Percentiles rank a stretch among this genome's conserved stretches.
These are phyloP conservation scores for Bembecia ichneumoniformis DNA, from an alignment of 2,888 invertebrate genomes.

Conservation along the genomic window DNA sequence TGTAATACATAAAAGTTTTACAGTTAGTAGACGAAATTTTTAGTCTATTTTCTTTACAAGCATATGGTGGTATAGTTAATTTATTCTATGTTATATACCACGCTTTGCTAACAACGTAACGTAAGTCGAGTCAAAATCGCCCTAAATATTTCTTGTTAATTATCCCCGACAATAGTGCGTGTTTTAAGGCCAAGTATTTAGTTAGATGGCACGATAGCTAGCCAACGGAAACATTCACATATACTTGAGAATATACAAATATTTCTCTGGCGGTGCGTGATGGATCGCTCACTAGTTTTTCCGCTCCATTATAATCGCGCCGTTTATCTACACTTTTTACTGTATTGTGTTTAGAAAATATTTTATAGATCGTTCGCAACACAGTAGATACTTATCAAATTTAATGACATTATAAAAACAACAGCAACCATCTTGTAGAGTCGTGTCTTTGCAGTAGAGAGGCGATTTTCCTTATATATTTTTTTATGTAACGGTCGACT, in stretches of 20 bases:
- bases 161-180: slow-evolving; percentile 24
- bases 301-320: slow-evolving; percentile 30
- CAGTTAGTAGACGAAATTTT: too few species aligned
- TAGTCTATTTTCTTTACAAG: too few species aligned
- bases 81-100: too few species aligned
- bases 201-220: slow-evolving; percentile 26
- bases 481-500: too few species aligned
- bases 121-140: neutral
- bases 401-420: neutral
- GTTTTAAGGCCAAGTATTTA: slow-evolving; percentile 22
- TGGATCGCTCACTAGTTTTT: slow-evolving; percentile 37
- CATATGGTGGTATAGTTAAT: too few species aligned
- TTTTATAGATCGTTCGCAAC: slow-evolving; percentile 1
- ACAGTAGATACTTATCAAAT: slow-evolving; percentile 5
- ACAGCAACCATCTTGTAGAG: slow-evolving; percentile 1
- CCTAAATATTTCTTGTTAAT: slow-evolving; percentile 12
- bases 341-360: slow-evolving; percentile 2
- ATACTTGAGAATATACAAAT: slow-evolving; percentile 41
- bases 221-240: slow-evolving; percentile 28
- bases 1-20: too few species aligned
- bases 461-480: too few species aligned
- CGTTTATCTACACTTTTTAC: slow-evolving; percentile 50
- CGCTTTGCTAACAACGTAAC: too few species aligned
- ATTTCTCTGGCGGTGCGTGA: slow-evolving; percentile 47
- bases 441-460: too few species aligned